Evolutionary conservation across 2,113 vertebrate species (phyloP).

Genomic region (Microcebus griseorufus): DNA sequence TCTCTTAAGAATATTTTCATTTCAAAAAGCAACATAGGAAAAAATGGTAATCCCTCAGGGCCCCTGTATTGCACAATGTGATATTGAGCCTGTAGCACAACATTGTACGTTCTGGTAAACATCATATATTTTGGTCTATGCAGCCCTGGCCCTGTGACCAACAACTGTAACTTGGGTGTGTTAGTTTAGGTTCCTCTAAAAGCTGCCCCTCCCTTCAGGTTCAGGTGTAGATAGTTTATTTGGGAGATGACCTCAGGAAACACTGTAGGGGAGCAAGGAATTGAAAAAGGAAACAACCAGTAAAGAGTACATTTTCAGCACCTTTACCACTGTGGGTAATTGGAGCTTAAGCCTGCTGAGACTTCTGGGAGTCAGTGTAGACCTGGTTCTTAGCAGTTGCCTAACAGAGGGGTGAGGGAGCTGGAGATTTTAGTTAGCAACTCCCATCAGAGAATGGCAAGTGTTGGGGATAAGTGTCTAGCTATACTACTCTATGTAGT

Average conservation of each 20-base stretch:
- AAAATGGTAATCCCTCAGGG: neutral
- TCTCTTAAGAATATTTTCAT: neutral
- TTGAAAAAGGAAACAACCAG: neutral
- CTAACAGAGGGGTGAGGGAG: neutral
- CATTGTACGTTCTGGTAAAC: neutral
- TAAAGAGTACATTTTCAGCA: neutral
- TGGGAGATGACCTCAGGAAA: neutral
- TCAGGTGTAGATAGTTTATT: neutral
- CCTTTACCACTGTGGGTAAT: neutral
- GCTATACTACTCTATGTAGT: neutral
- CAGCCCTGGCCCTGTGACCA: neutral
- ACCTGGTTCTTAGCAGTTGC: neutral
- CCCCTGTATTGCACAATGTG: neutral
- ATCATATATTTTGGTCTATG: neutral
- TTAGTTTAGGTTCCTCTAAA: neutral
- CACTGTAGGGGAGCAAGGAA: neutral
- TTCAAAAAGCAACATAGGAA: neutral
- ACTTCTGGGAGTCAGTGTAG: neutral
- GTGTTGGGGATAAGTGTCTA: fast-evolving
- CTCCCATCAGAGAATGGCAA: neutral
- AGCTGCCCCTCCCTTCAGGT: neutral
- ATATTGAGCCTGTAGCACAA: neutral
- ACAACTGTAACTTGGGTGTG: neutral
- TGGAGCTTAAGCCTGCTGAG: neutral
- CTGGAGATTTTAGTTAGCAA: neutral